phyloP scores from a whole-genome alignment of 2,113 vertebrate genomes.

The Phylloscopus trochilus region DNA sequence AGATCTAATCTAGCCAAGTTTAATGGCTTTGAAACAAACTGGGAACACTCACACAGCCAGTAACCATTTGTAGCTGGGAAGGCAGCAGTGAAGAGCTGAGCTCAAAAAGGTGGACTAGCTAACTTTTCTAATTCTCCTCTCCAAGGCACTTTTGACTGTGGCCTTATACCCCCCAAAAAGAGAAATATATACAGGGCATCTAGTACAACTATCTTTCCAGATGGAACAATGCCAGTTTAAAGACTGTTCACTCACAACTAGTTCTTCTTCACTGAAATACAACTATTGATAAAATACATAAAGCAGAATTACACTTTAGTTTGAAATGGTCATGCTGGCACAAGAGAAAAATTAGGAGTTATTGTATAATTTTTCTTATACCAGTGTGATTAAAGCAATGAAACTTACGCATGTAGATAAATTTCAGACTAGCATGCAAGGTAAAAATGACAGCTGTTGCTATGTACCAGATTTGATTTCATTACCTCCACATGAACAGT shows the following conservation, averaged over 20 bases:
- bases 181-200: not conserved
- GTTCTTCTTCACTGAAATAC: not conserved
- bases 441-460: not conserved
- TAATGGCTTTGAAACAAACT: not conserved
- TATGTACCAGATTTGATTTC: not conserved
- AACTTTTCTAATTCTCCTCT: not conserved
- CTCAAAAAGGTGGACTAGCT: not conserved
- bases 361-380: not conserved
- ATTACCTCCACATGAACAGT: not conserved
- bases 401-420: not conserved
- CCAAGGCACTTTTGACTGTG: not conserved
- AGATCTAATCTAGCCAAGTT: not conserved
- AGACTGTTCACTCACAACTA: not conserved
- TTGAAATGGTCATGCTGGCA: not conserved
- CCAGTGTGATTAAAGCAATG: not conserved
- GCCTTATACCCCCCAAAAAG: not conserved
- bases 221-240: not conserved
- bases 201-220: not conserved
- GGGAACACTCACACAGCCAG: not conserved
- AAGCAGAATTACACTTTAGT: not conserved
- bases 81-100: not conserved
- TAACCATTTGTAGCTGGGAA: not conserved
- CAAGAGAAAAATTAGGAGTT: not conserved
- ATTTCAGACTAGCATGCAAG: not conserved
- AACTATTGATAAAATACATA: not conserved